A percentile compares a stretch with the other conserved stretches of the same genome.
phyloP scores from a whole-genome alignment of 2,888 invertebrate genomes.

The Chrysodeixis includens region DNA sequence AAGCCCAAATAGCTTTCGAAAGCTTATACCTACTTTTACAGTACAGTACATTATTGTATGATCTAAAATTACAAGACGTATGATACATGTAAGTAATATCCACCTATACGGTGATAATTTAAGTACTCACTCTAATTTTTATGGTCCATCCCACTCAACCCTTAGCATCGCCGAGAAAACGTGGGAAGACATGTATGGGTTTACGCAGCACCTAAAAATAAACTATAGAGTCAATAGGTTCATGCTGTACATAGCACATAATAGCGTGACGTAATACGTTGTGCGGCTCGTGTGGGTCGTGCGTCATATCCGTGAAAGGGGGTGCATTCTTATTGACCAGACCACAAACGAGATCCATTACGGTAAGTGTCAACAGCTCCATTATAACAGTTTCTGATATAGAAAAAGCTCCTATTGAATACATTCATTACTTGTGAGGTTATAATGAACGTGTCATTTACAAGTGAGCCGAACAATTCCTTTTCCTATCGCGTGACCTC shows the following conservation, averaged over 20 bases:
- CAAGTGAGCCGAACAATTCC: slow-evolving; percentile 32
- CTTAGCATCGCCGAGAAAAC: no score
- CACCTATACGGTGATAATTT: no score
- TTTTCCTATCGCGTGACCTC: slow-evolving; percentile 54
- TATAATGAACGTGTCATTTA: slow-evolving; percentile 24
- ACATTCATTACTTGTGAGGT: slow-evolving; percentile 1
- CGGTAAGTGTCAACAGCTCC: slow-evolving; percentile 4
- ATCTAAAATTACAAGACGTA: no score
- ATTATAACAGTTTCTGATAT: not conserved
- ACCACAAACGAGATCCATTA: not conserved
- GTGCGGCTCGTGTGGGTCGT: not conserved
- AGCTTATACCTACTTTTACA: no score
- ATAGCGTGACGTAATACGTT: not conserved
- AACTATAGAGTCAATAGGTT: not conserved
- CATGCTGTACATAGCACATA: not conserved
- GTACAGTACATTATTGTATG: no score
- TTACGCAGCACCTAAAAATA: not conserved
- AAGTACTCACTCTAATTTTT: not conserved
- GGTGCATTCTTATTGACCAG: slow-evolving; percentile 3
- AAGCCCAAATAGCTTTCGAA: no score
- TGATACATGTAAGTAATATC: no score
- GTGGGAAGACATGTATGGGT: not conserved
- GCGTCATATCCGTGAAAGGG: not conserved
- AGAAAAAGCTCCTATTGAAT: slow-evolving; percentile 1
- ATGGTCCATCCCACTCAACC: not conserved